Evolutionary conservation across 1,140 invertebrate species (phyloP), one percentile per base, ranked within the genome.

Genomic region (Aphelinus certus): DNA sequence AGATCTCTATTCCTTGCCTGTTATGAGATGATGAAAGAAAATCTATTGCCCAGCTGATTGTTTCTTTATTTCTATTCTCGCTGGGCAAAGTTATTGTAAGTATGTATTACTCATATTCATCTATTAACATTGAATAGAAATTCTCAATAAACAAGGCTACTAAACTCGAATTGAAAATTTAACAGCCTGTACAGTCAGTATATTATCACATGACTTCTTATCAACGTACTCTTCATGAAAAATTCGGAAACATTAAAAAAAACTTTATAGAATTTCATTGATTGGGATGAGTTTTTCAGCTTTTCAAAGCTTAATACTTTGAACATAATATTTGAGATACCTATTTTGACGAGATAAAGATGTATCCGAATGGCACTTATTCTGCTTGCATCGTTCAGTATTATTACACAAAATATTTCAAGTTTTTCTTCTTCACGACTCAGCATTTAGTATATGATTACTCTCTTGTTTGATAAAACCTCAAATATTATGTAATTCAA

Each of bases 51-150:
- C 26, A 26, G 26, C 46, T 63, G 61, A 7, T 63, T 48, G 4
- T 45, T 49, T 57, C 70, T 9, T 64, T 69, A 4, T 58, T 64
- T 75, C 65, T 42, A 46, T 48, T 68, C 63, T 61, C 67, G 66
- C 58, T 74, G 65, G 26, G 60, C 61, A 70, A 61, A 63, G 73
- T 64, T 64, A 56, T 69, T 70, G 46, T 76, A 66, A 7, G 3
- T 47, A 43, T 66, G 42, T 53, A 55, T 53, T 58, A 64, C 64
- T 64, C 55, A 77, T 77, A 70, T 74, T 64, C 67, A 71, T 62
- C 48, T 65, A 71, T 77, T 72, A 81, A 81, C 78, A 79, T 69
- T 65, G 56, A 77, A 77, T 80, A 80, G 68, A 80, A 79, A 78
- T 79, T 73, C 76, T 68, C 66, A 70, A 76, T 71, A 53, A 79